These are phyloP conservation scores for Styela clava DNA, from an alignment of 23 tunicate genomes.

Conservation along the genomic window DNA sequence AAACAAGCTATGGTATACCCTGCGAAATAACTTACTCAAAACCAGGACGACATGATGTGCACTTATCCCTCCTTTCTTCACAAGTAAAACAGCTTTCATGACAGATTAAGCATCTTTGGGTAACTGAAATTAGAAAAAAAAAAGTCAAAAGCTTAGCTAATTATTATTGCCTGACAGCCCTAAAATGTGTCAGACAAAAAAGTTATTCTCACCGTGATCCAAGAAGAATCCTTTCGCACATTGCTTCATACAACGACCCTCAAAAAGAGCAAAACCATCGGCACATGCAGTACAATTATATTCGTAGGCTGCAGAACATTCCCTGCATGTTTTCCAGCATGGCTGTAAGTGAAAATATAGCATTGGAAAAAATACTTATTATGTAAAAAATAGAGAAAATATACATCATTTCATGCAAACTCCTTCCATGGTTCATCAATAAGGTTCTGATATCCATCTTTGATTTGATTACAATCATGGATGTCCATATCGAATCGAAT, in stretches of 20 bases:
- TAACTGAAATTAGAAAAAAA: conserved; percentile 23
- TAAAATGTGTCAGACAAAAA: too few species aligned
- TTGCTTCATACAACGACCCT: conserved; percentile 55
- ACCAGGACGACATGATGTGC: conserved; percentile 71
- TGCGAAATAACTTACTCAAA: conserved; percentile 50
- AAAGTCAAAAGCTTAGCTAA: background rate
- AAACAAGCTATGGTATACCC: too few species aligned
- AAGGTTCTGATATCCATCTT: too few species aligned
- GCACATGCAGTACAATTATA: conserved; percentile 61
- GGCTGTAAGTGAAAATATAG: conserved; percentile 26
- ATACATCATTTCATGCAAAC: too few species aligned
- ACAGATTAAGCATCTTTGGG: conserved; percentile 58
- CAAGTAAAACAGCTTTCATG: conserved; percentile 64
- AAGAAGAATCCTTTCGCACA: conserved; percentile 62
- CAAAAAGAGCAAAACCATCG: conserved; percentile 23
- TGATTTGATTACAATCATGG: too few species aligned
- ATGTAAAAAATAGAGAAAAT: too few species aligned
- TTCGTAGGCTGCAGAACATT: conserved; percentile 42
- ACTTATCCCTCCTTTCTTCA: conserved; percentile 45
- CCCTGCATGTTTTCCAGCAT: conserved; percentile 63
- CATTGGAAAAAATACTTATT: too few species aligned
- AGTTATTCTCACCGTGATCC: conserved; percentile 23
- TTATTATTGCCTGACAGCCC: background rate
- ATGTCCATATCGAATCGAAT: too few species aligned
- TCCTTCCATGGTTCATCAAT: too few species aligned